A percentile compares a stretch with the other conserved stretches of the same genome.
Evolutionary conservation across 2,113 vertebrate genomes (phyloP).

Genomic region (Machaerirhynchus nigripectus): DNA sequence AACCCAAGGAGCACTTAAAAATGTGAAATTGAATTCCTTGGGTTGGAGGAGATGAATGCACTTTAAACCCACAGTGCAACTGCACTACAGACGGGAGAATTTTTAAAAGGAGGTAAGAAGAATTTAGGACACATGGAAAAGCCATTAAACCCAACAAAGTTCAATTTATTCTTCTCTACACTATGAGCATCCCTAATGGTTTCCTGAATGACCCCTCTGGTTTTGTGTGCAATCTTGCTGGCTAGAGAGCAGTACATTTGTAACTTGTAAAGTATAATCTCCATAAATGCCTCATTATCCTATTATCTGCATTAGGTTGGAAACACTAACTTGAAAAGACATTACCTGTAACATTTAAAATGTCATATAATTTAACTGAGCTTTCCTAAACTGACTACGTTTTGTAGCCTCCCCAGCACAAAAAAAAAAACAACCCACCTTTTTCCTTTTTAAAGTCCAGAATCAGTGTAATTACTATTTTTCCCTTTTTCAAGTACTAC

Average conservation of each 20-base stretch:
- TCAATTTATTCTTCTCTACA: not conserved
- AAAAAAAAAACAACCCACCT: not conserved
- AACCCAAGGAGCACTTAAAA: not conserved
- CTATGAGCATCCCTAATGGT: not conserved
- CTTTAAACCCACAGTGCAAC: not conserved
- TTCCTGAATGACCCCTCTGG: not conserved
- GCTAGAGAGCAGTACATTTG: not conserved
- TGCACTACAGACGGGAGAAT: not conserved
- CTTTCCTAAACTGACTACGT: not conserved
- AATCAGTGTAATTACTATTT: not conserved
- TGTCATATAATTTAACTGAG: not conserved
- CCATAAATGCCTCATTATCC: slow-evolving; percentile 18
- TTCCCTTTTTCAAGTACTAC: not conserved
- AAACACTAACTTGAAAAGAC: not conserved
- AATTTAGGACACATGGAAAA: not conserved
- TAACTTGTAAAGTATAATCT: slow-evolving; percentile 12
- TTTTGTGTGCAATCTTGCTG: not conserved
- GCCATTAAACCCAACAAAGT: not conserved
- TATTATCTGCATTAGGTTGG: not conserved
- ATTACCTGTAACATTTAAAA: not conserved
- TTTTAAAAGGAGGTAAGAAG: not conserved
- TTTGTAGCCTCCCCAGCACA: not conserved
- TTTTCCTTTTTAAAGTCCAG: not conserved
- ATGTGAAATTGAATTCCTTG: not conserved
- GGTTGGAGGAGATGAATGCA: not conserved